Evolutionary conservation across 2,888 invertebrate species (phyloP), one percentile per base, ranked within the genome.

Genomic region (Phengaris alcon): DNA sequence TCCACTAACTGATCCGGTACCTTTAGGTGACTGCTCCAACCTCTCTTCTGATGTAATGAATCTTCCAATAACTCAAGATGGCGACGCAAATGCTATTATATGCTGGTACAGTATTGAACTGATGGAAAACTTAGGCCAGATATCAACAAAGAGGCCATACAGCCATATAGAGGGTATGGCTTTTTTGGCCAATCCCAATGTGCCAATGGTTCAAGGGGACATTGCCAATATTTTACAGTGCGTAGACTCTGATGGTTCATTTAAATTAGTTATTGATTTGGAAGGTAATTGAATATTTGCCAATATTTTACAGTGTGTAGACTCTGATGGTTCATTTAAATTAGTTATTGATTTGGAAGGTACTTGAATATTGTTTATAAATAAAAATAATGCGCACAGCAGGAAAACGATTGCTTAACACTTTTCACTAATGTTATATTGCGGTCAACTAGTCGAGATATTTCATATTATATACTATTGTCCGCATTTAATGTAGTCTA

Each of bases 31-130:
- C n/a, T 85, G 82, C 74, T 72, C 68, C 35, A 74, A 78, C 46
- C 78, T 79, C 79, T 78, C 12, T n/a, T 76, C 84, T 6, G 84
- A 84, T 75, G 80, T 84, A 13, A 69, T 88, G 5, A 82, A 82
- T 73, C 81, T 90, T 13, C 84, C 84, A 9, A 82, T 94, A 13
- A 84, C 81, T 13, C 84, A 84, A 68, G 84, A 84, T 76, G 94
- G 94, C 0, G 76, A 82, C 68, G 87, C 91, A 0, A 94, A 94
- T 85, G 94, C 92, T 4, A 86, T 95, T 76, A 83, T 94, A 35
- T 94, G 94, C 79, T 95, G 95, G 94, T 95, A 91, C 79, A 86
- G 87, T n/a, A 86, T 94, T 72, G 88, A 93, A 77, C 81, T 94
- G 44, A 86, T 91, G 79, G 86, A 93, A 74, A 84, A 88, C 75